Conservation (phyloP, 2,113 vertebrate species). For the Salvator merianae region DNA sequence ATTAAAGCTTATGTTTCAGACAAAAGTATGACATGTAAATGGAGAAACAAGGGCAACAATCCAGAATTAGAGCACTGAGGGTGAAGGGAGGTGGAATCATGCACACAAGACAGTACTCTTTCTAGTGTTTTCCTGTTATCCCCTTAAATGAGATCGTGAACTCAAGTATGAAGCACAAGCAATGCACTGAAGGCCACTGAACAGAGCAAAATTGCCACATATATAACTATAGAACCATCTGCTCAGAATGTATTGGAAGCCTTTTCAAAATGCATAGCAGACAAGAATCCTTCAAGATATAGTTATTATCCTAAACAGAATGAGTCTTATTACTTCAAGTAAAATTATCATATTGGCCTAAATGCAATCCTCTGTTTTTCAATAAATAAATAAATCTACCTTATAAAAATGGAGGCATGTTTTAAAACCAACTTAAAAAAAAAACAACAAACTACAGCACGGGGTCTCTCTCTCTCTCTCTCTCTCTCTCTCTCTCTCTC, state of each 20-base stretch:
- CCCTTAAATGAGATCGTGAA: conserved; percentile 20
- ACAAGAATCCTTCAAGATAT: conserved; percentile 24
- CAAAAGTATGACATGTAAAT: neutral
- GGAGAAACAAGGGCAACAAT: conserved; percentile 33
- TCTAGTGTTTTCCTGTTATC: neutral
- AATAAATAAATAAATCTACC: too few relatives aligned
- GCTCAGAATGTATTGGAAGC: conserved; percentile 33
- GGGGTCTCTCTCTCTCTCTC: too few relatives aligned
- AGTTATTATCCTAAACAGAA: conserved; percentile 24
- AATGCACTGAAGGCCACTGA: conserved; percentile 16
- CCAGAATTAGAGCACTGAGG: neutral
- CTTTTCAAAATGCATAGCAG: neutral
- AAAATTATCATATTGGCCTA: conserved; percentile 36
- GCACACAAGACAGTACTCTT: neutral
- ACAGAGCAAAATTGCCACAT: neutral
- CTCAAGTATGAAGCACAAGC: neutral
- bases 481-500: too few relatives aligned
- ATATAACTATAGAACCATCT: conserved; percentile 37
- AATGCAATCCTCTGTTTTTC: too few relatives aligned
- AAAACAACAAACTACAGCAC: too few relatives aligned
- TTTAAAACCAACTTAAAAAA: too few relatives aligned
- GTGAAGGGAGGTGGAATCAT: neutral
- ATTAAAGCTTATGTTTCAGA: neutral
- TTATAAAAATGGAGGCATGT: too few relatives aligned
- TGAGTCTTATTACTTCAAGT: conserved; percentile 29